Evolutionary conservation across 2,113 vertebrate genomes (phyloP), one percentile per base, ranked within the genome.

Genomic region (Struthidea cinerea): DNA sequence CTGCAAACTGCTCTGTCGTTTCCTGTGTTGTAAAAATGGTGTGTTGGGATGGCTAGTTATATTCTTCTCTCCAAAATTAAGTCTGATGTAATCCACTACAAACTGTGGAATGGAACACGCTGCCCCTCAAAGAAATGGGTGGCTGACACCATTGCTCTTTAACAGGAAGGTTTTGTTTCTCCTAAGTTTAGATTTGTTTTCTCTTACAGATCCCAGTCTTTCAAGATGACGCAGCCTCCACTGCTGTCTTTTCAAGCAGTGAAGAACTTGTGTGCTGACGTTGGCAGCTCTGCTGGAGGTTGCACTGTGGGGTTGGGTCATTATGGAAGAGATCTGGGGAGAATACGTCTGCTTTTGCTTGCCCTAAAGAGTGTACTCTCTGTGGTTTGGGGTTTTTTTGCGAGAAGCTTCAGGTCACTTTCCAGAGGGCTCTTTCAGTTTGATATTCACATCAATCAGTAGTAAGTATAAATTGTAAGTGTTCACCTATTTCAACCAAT

Each of bases 361-460:
- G 15, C 10, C 22, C 26, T 64, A 11, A 65, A 56, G 22, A 20
- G 5, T 0, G 0, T 37, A 37, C 26, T 8, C 28, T 39, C 4
- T 8, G 27, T 41, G 32, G 8, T 41, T 19, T 18, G 9, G 5
- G 7, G 4, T 5, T 39, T 63, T 63, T 53, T 30, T 46, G 37
- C 26, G 56, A 55, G 42, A 84, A 81, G 30, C 39, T 26, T 65
- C 77, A 33, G 28, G 11, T 77, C 32, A 24, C 50, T 50, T 55
- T 63, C 12, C 39, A 65, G 28, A 39, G 20, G 10, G 16, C 5
- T 84, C 16, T 28, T 28, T 11, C 67, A 50, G 7, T 24, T 74
- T 69, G 23, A 39, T 70, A 6, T 19, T 74, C 32, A 16, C 8
- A 7, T 35, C 13, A 49, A 16, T 17, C 9, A 39, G 19, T 70